Conservation (phyloP, 2,113 vertebrate genomes). For the Calyptomena viridis region DNA sequence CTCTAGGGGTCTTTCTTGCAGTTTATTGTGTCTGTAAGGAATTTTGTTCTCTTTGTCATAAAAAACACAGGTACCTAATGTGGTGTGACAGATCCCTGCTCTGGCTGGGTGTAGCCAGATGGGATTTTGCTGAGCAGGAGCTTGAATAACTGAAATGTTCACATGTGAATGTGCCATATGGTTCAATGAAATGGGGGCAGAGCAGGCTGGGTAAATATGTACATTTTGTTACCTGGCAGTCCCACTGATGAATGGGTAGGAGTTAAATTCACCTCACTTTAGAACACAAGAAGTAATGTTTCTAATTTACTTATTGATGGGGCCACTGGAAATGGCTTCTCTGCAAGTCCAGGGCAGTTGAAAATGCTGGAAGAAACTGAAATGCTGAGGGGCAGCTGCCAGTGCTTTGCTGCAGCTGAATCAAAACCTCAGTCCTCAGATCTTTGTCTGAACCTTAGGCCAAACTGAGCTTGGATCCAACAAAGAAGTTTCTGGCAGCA, state of each 20-base stretch:
- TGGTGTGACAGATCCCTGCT: neutral
- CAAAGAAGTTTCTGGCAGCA: neutral
- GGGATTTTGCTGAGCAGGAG: neutral
- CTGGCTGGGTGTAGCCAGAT: neutral
- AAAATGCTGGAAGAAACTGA: neutral
- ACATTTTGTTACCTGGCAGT: neutral
- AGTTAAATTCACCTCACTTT: neutral
- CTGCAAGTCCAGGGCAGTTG: neutral
- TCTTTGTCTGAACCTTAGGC: neutral
- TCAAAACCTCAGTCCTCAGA: neutral
- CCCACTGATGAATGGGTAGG: neutral
- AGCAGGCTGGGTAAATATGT: neutral
- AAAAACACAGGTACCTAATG: constrained; percentile 9
- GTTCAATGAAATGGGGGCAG: neutral
- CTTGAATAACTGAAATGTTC: neutral
- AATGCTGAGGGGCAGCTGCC: neutral
- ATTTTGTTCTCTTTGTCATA: constrained; percentile 6
- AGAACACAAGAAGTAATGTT: neutral
- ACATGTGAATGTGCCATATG: neutral
- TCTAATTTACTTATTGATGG: neutral
- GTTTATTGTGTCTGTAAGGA: constrained; percentile 18
- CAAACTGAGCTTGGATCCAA: neutral
- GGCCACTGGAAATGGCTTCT: neutral
- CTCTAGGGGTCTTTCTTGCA: constrained; percentile 42
- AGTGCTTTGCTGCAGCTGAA: neutral